These are phyloP conservation scores for Sebastiscus albofasciatus DNA, from an alignment of 2,797 vertebrate species.

Conservation along the genomic window DNA sequence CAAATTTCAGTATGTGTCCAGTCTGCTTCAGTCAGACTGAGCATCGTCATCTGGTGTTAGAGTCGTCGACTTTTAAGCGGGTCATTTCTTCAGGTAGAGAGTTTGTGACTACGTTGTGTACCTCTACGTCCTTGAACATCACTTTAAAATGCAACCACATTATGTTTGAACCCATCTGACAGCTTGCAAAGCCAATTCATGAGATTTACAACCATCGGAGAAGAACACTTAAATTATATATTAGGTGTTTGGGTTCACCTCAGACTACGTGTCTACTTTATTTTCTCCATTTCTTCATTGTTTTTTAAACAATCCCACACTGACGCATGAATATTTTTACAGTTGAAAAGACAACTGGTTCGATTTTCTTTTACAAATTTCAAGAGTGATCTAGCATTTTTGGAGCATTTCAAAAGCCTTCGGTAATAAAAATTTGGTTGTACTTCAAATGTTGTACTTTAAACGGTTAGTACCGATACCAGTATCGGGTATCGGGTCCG, in stretches of 20 bases:
- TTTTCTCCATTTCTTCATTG: neutral
- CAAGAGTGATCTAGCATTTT: neutral
- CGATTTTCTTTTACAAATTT: neutral
- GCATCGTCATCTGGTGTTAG: neutral
- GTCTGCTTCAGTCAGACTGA: neutral
- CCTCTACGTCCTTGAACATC: neutral
- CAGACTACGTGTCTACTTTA: neutral
- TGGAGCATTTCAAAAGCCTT: neutral
- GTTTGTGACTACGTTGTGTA: neutral
- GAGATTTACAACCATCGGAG: constrained; percentile 1
- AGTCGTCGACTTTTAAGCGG: neutral
- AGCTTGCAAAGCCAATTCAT: neutral
- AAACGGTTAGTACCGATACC: too few species aligned
- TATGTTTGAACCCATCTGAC: constrained; percentile 12
- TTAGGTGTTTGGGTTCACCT: constrained; percentile 10
- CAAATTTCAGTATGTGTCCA: neutral
- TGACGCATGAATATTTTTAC: neutral
- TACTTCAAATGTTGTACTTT: neutral
- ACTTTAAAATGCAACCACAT: constrained; percentile 4
- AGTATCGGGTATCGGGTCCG: too few species aligned
- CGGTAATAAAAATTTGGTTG: neutral
- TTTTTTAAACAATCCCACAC: neutral
- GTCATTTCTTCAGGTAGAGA: neutral
- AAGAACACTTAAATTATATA: constrained; percentile 31
- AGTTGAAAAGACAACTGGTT: neutral